Percentiles rank a stretch among this genome's conserved stretches.
phyloP scores from a whole-genome alignment of 2,888 invertebrate genomes.

The Drosophila picticornis region DNA sequence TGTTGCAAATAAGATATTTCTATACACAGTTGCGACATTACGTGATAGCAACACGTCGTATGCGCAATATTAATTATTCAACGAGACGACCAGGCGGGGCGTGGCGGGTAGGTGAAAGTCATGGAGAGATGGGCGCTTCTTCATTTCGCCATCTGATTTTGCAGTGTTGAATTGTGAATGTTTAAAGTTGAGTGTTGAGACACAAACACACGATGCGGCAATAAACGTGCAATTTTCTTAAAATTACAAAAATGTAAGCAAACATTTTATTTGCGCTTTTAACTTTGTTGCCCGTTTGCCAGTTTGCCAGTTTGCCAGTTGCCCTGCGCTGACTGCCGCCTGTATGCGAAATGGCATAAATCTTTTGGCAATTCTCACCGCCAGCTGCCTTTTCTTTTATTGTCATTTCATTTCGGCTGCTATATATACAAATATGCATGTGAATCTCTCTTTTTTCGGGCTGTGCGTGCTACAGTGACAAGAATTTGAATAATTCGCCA shows the following conservation, averaged over 20 bases:
- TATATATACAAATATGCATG: constrained; percentile 19
- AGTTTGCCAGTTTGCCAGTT: constrained; percentile 6
- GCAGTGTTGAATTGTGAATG: constrained; percentile 32
- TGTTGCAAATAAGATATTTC: constrained; percentile 26
- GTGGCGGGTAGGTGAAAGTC: constrained; percentile 18
- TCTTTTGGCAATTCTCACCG: constrained; percentile 67
- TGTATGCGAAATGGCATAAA: constrained; percentile 58
- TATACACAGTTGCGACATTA: constrained; percentile 35
- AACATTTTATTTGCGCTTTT: constrained; percentile 75
- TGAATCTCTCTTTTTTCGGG: constrained; percentile 20
- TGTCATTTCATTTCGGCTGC: constrained; percentile 46
- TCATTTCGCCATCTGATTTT: not conserved
- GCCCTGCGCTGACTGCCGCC: constrained; percentile 15
- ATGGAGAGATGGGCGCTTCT: not conserved
- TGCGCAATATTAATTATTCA: constrained; percentile 78
- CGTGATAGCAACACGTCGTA: constrained; percentile 69
- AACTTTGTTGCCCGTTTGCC: constrained; percentile 53
- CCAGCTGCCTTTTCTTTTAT: constrained; percentile 46
- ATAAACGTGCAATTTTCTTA: constrained; percentile 72
- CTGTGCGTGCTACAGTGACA: constrained; percentile 72
- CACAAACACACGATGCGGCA: constrained; percentile 53
- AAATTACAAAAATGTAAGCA: constrained; percentile 79
- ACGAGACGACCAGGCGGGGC: not conserved
- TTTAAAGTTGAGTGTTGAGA: constrained; percentile 52
- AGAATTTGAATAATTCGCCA: constrained; percentile 80